Evolutionary conservation across 2,113 vertebrate genomes (phyloP).

Genomic region (Raja brachyura): DNA sequence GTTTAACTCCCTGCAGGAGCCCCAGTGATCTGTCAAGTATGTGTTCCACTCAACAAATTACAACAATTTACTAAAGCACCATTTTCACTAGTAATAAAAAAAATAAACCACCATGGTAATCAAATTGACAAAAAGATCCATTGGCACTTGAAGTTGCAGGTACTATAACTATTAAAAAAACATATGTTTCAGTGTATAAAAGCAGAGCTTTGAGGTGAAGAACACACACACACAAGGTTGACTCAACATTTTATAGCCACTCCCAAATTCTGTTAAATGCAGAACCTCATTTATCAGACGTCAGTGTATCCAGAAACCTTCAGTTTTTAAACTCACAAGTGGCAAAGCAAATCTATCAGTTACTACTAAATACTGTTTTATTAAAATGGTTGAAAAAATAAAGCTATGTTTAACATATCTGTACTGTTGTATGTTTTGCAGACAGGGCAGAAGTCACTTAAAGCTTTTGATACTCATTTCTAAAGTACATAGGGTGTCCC

Average conservation of each 20-base stretch:
- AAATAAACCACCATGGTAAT: conserved; percentile 25
- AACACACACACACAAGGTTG: background rate
- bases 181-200: conserved; percentile 20
- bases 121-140: conserved; percentile 14
- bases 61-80: background rate
- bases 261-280: conserved; percentile 52
- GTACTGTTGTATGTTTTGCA: conserved; percentile 73
- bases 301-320: conserved; percentile 28
- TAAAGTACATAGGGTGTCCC: conserved; percentile 29
- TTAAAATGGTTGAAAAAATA: conserved; percentile 59
- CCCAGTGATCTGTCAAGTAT: background rate
- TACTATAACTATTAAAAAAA: conserved; percentile 15
- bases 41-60: conserved; percentile 19
- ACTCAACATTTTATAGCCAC: conserved; percentile 21
- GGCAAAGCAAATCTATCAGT: conserved; percentile 50
- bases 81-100: conserved; percentile 29
- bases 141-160: background rate
- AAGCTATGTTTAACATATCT: conserved; percentile 68
- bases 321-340: conserved; percentile 27
- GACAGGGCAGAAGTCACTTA: conserved; percentile 99
- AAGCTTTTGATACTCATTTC: conserved; percentile 75
- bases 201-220: conserved; percentile 12
- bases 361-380: conserved; percentile 50
- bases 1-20: too few species aligned
- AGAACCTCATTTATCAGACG: conserved; percentile 61